Percentiles rank a stretch among this genome's conserved stretches.
Evolutionary conservation across 2,888 invertebrate genomes (phyloP).

Genomic region (Hoplodrina blanda): DNA sequence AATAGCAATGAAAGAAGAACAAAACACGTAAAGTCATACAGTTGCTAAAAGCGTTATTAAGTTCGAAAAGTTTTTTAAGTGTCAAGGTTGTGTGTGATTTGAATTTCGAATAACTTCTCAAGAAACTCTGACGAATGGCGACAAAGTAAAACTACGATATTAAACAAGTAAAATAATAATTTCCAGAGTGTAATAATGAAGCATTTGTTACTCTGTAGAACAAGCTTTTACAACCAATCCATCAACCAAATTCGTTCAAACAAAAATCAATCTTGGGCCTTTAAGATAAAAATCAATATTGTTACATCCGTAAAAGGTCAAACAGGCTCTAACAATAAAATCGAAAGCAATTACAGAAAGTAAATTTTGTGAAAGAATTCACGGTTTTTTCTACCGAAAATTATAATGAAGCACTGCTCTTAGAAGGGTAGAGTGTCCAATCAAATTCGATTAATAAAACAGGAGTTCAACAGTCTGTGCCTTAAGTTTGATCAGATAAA

Average conservation of each 20-base stretch:
- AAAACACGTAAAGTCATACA: slow-evolving; percentile 23
- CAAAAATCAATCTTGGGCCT: slow-evolving; percentile 16
- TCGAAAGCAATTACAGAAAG: slow-evolving; percentile 59
- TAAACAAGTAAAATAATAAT: slow-evolving; percentile 17
- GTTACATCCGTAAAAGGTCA: slow-evolving; percentile 33
- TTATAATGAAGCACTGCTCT: slow-evolving; percentile 56
- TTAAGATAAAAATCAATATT: slow-evolving; percentile 28
- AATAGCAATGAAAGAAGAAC: slow-evolving; percentile 10
- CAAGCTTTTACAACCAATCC: slow-evolving; percentile 16
- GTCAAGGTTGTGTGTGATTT: slow-evolving; percentile 12
- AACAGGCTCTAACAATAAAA: slow-evolving; percentile 46
- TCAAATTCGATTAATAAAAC: slow-evolving; percentile 69
- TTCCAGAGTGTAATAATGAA: slow-evolving; percentile 14
- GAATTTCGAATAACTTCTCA: slow-evolving; percentile 12
- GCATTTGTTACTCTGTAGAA: slow-evolving; percentile 21
- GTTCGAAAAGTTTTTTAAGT: slow-evolving; percentile 21
- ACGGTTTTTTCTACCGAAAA: slow-evolving; percentile 45
- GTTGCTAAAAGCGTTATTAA: slow-evolving; percentile 1
- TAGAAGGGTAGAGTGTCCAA: slow-evolving; percentile 69
- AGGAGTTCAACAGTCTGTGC: slow-evolving; percentile 50
- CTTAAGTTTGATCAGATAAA: slow-evolving; percentile 57
- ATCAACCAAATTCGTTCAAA: slow-evolving; percentile 1
- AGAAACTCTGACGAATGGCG: slow-evolving; percentile 1
- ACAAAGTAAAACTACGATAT: slow-evolving; percentile 14
- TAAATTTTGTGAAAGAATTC: slow-evolving; percentile 41